Evolutionary conservation across 2,113 vertebrate species (phyloP).

Genomic region (Pteropus alecto): DNA sequence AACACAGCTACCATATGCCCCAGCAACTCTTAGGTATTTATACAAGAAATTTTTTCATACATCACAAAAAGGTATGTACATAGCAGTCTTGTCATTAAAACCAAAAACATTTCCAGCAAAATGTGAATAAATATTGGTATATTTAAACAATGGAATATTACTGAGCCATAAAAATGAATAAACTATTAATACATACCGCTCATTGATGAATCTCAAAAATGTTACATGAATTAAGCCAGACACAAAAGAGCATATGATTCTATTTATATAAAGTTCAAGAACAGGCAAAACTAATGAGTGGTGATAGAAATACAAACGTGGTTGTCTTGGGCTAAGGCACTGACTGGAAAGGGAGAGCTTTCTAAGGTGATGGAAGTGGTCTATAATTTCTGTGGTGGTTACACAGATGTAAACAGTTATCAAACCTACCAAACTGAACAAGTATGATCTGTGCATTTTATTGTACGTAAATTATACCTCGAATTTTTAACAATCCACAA

Average conservation of each 20-base stretch:
- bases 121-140: background rate
- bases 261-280: background rate
- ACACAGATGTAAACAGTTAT: background rate
- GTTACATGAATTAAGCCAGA: background rate
- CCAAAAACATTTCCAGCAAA: background rate
- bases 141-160: background rate
- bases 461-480: background rate
- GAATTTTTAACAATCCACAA: background rate
- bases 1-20: background rate
- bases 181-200: background rate
- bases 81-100: background rate
- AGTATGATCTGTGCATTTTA: background rate
- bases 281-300: background rate
- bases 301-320: background rate
- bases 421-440: background rate
- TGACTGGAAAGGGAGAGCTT: background rate
- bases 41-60: background rate
- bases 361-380: background rate
- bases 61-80: background rate
- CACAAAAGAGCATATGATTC: background rate
- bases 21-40: background rate
- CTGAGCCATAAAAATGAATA: background rate
- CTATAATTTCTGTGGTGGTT: background rate
- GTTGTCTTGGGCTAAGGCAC: background rate
- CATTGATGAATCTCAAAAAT: background rate